These are phyloP conservation scores for Therioaphis trifolii DNA, from an alignment of 2,888 invertebrate species.

Conservation along the genomic window DNA sequence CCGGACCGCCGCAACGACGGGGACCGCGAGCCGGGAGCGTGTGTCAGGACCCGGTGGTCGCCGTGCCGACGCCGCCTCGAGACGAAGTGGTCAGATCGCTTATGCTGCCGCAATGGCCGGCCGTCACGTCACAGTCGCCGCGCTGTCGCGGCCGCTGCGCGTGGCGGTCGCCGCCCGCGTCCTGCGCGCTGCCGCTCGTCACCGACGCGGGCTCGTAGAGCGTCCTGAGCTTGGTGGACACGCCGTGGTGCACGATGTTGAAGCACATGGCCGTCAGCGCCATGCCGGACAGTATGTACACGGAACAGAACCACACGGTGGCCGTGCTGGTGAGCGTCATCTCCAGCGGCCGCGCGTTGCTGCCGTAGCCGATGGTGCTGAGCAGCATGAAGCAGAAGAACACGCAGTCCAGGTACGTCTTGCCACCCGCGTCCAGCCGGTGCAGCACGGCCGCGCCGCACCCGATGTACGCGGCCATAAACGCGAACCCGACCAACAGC, in stretches of 20 bases:
- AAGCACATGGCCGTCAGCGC: constrained; percentile 91
- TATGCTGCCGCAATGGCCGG: constrained; percentile 29
- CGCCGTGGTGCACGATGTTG: constrained; percentile 89
- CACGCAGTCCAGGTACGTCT: constrained; percentile 89
- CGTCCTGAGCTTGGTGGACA: constrained; percentile 83
- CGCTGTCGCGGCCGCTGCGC: not conserved
- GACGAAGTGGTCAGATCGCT: constrained; percentile 61
- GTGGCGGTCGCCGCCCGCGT: not conserved
- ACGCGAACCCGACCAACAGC: constrained; percentile 85
- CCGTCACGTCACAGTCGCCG: not conserved
- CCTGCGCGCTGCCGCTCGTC: not conserved
- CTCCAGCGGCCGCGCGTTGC: constrained; percentile 65
- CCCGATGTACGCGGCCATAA: constrained; percentile 91
- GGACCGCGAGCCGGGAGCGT: not conserved
- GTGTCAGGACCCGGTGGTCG: constrained; percentile 26
- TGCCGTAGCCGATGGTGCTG: constrained; percentile 87
- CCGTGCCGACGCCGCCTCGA: not conserved
- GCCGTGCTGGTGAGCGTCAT: constrained; percentile 61
- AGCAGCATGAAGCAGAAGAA: constrained; percentile 97
- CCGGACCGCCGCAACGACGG: not conserved
- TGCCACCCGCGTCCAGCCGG: constrained; percentile 81
- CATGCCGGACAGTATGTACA: constrained; percentile 87
- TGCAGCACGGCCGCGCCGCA: constrained; percentile 89
- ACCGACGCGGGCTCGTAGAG: constrained; percentile 68
- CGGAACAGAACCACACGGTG: constrained; percentile 85